Conservation (phyloP, 2,797 vertebrate genomes). For the Anguilla marmorata region DNA sequence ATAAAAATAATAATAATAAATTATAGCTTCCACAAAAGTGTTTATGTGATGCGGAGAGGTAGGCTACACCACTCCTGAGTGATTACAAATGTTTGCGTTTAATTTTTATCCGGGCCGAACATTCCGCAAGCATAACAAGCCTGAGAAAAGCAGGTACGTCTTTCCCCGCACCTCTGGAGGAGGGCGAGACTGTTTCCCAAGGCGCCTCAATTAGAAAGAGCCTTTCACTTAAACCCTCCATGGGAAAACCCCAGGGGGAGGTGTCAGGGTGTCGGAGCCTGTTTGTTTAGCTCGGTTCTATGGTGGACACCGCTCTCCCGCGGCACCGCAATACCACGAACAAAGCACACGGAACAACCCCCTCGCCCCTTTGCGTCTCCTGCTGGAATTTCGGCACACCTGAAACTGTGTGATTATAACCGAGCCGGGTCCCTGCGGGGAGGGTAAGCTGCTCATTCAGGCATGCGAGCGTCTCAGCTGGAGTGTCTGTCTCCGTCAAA, state of each 20-base stretch:
- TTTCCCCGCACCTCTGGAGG: not conserved
- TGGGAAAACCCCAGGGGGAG: not conserved
- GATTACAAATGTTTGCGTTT: not conserved
- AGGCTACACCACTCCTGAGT: not conserved
- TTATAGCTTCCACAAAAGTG: not conserved
- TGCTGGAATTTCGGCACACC: not conserved
- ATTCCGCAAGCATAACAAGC: not conserved
- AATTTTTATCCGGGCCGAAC: not conserved
- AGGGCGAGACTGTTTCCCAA: not conserved
- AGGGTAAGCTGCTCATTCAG: not conserved
- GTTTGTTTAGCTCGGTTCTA: not conserved
- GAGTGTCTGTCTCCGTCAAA: not conserved
- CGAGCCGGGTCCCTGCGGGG: not conserved
- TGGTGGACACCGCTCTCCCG: not conserved
- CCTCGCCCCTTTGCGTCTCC: not conserved
- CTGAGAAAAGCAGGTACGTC: not conserved
- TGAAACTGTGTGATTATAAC: not conserved
- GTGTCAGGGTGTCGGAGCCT: not conserved
- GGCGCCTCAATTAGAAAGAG: not conserved
- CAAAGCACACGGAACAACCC: not conserved
- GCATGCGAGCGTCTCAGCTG: not conserved
- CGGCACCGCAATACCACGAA: not conserved
- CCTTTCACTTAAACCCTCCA: not conserved
- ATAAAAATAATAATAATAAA: too few relatives aligned
- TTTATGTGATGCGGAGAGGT: not conserved